Base-by-base conservation (phyloP, 2,797 vertebrate species). In the Amblyopsis hoosieri region DNA sequence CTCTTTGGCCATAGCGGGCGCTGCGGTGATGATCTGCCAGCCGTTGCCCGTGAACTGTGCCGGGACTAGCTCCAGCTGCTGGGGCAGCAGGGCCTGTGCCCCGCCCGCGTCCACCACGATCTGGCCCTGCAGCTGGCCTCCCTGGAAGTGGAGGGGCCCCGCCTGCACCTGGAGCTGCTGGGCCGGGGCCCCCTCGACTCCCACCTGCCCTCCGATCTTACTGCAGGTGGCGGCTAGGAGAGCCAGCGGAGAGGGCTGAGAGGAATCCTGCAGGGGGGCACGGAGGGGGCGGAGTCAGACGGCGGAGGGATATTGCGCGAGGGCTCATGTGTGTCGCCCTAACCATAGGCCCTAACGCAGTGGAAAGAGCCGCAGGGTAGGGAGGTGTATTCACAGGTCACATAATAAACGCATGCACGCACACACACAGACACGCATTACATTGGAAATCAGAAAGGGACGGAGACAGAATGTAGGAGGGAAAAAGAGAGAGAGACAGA, bases 191-290 rank as follows among this genome's bases (percentile, higher is more conserved):
- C 74, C 86, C 68, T 91, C 90, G 2, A 61, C 75, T 64, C 79
- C 90, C 29, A 86, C 86, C 90, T 95, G 96, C 87, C 97, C 98
- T 89, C 98, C 98, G 90, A 99, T 99, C 92, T 99, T 99, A 94
- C 98, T 99, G 96, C 98, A 99, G 87, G 98, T 99, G 82, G 98
- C 98, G 71, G 97, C 97, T 74, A 99, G 93, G 88, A 99, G 92
- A 90, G 98, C 98, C 1, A 99, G 91, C 76, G 98, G 98, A 80
- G 98, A 99, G 75, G 98, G 96, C 89, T 99, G 98, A 72, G 96
- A 95, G 89, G 90, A 90, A 81, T 98, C 96, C 96, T 98, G 85
- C 66, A 77, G 47, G 45, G 66, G 67, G 45, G 51, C 56, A 61
- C n/a, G 49, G 45, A 74, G 42, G 51, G 56, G 63, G 53, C 15